Evolutionary conservation across 2,888 invertebrate genomes (phyloP), one percentile per base, ranked within the genome.

Genomic region (Chrysolina oricalcia): DNA sequence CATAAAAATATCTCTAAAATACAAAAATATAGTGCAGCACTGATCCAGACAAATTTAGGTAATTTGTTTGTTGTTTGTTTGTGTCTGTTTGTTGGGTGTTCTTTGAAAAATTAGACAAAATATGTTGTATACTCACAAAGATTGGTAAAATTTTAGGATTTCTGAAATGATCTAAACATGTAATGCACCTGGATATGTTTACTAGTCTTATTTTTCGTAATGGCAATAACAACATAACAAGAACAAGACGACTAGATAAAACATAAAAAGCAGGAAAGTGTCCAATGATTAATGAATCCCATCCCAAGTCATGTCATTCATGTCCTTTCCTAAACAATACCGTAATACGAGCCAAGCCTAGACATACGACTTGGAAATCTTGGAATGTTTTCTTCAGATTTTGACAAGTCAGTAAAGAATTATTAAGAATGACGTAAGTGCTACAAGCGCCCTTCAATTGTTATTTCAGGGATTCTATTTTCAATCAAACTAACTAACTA

Each of bases 371-470:
- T 74, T 75, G 75, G 70, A 67, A 64, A 77, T 73, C 70, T 74
- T 75, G 75, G 70, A 67, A 64, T 74, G 78, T 79, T 77, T 76
- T 80, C 80, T 76, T 76, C 62, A 72, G 72, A 76, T 79, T 75
- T 74, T 77, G 77, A 79, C 76, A 79, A 80, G 81, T 82, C 81
- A 23, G 81, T 83, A 81, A 70, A 77, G 75, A 77, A 80, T 78
- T 73, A 82, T 74, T n/a, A 80, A 75, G 73, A 80, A 74, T 82
- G 82, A 85, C 85, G 84, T 83, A 83, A 81, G 84, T 84, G 80
- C 76, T 21, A 70, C 66, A 65, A 76, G 75, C 75, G 74, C 78
- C 79, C 78, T 78, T 78, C 77, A 72, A 75, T 80, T 78, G 77
- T 78, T 80, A 74, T 78, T 75, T 68, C 69, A 70, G 46, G 66